These are phyloP conservation scores for Drosophila algonquin DNA, from an alignment of 2,888 invertebrate genomes.

Conservation along the genomic window DNA sequence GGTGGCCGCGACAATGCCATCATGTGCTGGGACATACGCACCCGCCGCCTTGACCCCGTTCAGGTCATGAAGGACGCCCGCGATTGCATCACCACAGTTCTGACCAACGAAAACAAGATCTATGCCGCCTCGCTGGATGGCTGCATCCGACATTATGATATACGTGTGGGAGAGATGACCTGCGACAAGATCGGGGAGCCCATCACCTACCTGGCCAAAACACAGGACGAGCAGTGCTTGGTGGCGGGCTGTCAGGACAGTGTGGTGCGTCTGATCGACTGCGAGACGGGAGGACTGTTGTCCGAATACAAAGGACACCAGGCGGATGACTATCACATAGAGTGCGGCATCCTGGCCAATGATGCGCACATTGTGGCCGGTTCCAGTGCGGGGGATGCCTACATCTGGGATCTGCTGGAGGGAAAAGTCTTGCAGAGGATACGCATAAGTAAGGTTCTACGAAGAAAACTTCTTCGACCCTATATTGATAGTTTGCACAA, in stretches of 20 bases:
- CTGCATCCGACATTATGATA: constrained; percentile 94
- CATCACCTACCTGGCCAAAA: constrained; percentile 90
- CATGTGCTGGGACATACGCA: constrained; percentile 94
- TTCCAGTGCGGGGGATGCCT: constrained; percentile 90
- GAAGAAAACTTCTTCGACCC: too few relatives aligned
- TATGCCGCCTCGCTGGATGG: constrained; percentile 95
- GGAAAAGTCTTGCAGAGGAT: constrained; percentile 85
- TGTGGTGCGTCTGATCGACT: constrained; percentile 93
- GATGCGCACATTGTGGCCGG: constrained; percentile 96
- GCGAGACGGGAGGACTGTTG: constrained; percentile 91
- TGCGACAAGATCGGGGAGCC: constrained; percentile 94
- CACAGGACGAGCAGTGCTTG: constrained; percentile 96
- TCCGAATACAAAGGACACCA: constrained; percentile 93
- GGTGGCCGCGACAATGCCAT: constrained; percentile 97
- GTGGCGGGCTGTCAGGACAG: constrained; percentile 93
- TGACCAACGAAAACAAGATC: constrained; percentile 95
- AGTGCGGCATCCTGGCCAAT: constrained; percentile 92
- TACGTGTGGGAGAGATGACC: constrained; percentile 92
- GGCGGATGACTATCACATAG: constrained; percentile 92
- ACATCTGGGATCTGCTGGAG: constrained; percentile 93
- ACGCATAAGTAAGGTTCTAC: constrained; percentile 62
- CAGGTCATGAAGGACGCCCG: constrained; percentile 96
- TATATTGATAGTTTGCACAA: too few relatives aligned
- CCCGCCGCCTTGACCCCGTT: constrained; percentile 88
- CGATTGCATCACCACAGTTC: constrained; percentile 92